These are phyloP conservation scores for Tenualosa ilisha DNA, from an alignment of 2,797 vertebrate species.

Conservation along the genomic window DNA sequence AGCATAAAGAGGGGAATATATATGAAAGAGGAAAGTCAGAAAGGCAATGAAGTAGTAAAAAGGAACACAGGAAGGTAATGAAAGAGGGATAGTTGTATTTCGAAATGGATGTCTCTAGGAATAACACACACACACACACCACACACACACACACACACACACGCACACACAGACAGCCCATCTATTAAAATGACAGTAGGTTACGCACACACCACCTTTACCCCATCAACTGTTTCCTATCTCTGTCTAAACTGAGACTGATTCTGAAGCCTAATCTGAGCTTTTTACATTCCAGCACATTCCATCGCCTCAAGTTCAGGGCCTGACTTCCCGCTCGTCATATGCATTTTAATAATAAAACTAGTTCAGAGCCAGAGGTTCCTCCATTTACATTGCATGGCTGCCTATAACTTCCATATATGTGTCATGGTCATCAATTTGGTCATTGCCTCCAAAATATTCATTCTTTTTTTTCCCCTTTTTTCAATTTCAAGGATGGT, in stretches of 20 bases:
- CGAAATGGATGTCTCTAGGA: constrained; percentile 34
- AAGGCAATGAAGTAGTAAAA: constrained; percentile 42
- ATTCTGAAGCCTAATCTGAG: background rate
- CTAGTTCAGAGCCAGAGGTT: background rate
- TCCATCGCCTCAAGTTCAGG: background rate
- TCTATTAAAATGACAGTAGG: background rate
- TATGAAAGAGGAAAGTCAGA: background rate
- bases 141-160: constrained; percentile 1
- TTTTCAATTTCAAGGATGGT: constrained; percentile 82
- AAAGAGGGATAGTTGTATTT: background rate
- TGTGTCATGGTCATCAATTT: background rate
- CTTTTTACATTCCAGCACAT: background rate
- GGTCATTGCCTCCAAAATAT: constrained; percentile 19
- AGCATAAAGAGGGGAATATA: background rate
- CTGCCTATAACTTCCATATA: constrained; percentile 6
- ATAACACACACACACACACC: constrained; percentile 52
- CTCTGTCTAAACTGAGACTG: background rate
- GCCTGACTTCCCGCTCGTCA: background rate
- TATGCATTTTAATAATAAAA: background rate
- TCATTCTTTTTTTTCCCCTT: constrained; percentile 48
- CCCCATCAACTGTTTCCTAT: background rate
- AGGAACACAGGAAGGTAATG: constrained; percentile 36
- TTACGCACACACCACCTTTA: background rate
- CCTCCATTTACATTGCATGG: background rate
- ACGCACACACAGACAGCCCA: background rate